Percentiles rank a stretch among this genome's conserved stretches.
phyloP scores from a whole-genome alignment of 2,113 vertebrate genomes.

The Podarcis raffonei region DNA sequence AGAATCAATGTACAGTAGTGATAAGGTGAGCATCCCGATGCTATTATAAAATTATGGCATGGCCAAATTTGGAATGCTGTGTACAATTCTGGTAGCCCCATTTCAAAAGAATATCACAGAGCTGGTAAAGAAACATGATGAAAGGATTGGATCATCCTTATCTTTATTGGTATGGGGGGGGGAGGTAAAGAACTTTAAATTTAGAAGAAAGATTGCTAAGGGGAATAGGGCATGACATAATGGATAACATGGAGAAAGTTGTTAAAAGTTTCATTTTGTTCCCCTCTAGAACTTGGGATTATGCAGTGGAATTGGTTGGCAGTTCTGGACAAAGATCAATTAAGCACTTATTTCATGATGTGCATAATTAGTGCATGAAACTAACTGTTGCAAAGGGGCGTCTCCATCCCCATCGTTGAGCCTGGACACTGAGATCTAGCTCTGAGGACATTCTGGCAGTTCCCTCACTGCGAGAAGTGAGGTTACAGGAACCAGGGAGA shows the following conservation, averaged over 20 bases:
- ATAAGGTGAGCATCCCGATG: neutral
- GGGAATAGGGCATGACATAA: neutral
- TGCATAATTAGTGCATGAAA: neutral
- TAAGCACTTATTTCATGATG: neutral
- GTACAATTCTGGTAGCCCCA: too few relatives aligned
- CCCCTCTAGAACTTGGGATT: neutral
- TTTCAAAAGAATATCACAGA: neutral
- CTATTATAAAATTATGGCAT: neutral
- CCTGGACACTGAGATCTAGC: too few relatives aligned
- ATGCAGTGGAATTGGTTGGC: neutral
- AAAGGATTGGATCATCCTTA: neutral
- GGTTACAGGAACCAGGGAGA: too few relatives aligned
- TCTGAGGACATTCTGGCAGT: too few relatives aligned
- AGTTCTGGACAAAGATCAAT: neutral
- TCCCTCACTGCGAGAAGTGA: too few relatives aligned
- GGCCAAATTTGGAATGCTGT: neutral
- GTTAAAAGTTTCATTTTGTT: neutral
- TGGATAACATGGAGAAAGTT: neutral
- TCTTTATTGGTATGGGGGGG: neutral
- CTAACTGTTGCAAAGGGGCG: too few relatives aligned
- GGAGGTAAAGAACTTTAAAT: neutral
- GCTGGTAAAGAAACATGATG: neutral
- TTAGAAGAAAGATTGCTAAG: neutral
- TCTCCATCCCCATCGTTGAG: too few relatives aligned
- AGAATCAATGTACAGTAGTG: slow-evolving; percentile 5